Percentiles rank a stretch among this genome's conserved stretches.
Evolutionary conservation across 2,113 vertebrate genomes (phyloP).

Genomic region (Pardalotus punctatus): DNA sequence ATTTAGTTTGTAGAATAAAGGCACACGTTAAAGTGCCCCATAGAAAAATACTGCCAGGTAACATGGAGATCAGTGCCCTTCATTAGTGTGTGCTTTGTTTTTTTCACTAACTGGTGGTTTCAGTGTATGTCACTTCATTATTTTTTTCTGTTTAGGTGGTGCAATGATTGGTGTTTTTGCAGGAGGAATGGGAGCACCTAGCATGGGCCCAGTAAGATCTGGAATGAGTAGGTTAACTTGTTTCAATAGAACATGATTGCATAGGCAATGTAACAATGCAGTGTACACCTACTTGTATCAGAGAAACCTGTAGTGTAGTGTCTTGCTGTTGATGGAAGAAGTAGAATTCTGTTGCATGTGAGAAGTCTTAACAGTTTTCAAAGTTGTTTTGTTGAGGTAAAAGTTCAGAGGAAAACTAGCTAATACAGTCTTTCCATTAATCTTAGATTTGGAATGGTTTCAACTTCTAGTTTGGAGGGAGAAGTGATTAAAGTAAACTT

Average conservation of each 20-base stretch:
- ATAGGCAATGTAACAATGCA: conserved; percentile 4
- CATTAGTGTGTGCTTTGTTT: neutral
- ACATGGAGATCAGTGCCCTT: neutral
- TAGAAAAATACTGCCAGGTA: neutral
- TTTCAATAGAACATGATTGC: conserved; percentile 66
- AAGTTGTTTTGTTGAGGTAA: neutral
- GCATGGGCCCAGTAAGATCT: conserved; percentile 89
- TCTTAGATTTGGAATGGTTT: neutral
- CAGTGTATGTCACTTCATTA: conserved; percentile 40
- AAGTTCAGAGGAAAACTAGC: neutral
- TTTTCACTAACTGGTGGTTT: conserved; percentile 31
- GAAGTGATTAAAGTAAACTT: neutral
- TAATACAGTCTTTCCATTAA: neutral
- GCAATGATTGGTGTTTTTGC: conserved; percentile 89
- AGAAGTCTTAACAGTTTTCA: neutral
- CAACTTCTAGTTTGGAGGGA: neutral
- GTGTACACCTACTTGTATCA: neutral
- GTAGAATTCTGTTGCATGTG: neutral
- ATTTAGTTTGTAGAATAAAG: neutral
- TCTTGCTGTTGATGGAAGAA: neutral
- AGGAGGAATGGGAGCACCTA: conserved; percentile 90
- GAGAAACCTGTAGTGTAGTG: neutral
- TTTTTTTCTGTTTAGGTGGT: conserved; percentile 78
- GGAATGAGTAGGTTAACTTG: conserved; percentile 87
- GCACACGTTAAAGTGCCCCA: neutral